phyloP scores from a whole-genome alignment of 2,113 vertebrate species.

The Toxotes jaculatrix region DNA sequence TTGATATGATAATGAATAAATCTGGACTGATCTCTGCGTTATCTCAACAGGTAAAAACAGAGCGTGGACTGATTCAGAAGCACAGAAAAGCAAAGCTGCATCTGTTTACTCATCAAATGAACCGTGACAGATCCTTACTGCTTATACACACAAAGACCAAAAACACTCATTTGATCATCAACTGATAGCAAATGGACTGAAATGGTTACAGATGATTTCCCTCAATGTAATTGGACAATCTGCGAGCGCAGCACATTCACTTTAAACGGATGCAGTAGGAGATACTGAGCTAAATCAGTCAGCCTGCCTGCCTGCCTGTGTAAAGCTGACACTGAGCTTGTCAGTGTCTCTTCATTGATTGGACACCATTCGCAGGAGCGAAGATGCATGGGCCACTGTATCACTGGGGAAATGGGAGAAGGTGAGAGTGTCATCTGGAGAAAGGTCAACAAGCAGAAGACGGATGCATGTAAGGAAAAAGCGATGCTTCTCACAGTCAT shows the following conservation, averaged over 20 bases:
- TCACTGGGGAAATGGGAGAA: too few relatives aligned
- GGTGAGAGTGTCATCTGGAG: too few relatives aligned
- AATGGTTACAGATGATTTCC: constrained; percentile 40
- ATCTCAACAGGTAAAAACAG: background rate
- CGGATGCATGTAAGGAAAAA: background rate
- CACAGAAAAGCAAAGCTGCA: background rate
- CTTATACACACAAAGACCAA: constrained; percentile 13
- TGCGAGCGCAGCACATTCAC: constrained; percentile 42
- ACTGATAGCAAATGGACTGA: constrained; percentile 16
- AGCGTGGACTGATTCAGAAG: background rate
- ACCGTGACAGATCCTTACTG: constrained; percentile 27
- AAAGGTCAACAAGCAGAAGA: too few relatives aligned
- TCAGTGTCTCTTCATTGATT: constrained; percentile 22
- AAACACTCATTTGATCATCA: constrained; percentile 5
- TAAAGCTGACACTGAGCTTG: background rate
- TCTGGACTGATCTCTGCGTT: background rate
- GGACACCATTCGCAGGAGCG: background rate
- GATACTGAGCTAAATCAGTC: constrained; percentile 13
- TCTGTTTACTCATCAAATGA: constrained; percentile 49
- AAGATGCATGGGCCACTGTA: background rate
- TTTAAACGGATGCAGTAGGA: constrained; percentile 11
- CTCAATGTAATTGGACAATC: constrained; percentile 9
- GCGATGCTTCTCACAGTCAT: too few relatives aligned
- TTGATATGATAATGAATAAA: background rate
- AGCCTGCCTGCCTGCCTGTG: constrained; percentile 2